Percentiles rank a stretch among this genome's conserved stretches.
Evolutionary conservation across 2,113 vertebrate genomes (phyloP).

Genomic region (Laticauda colubrina): DNA sequence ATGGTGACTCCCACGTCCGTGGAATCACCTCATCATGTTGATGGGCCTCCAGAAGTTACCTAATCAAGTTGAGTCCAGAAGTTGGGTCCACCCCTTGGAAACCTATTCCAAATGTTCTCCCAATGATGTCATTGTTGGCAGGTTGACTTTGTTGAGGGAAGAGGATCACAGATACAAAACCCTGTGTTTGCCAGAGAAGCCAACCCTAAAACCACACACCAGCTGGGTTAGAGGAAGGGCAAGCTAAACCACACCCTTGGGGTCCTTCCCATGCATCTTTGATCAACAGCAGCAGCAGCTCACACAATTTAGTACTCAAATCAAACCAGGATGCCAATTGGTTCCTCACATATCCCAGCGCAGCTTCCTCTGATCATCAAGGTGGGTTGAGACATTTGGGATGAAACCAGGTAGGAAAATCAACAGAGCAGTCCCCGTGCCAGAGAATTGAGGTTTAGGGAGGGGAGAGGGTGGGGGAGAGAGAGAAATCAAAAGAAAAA

Average conservation of each 20-base stretch:
- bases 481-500: slow-evolving; percentile 36
- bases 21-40: too few species aligned
- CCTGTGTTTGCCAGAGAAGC: background rate
- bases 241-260: background rate
- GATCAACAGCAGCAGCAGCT: background rate
- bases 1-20: too few species aligned
- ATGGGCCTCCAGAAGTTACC: background rate
- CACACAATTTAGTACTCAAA: slow-evolving; percentile 53
- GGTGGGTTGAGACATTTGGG: slow-evolving; percentile 65
- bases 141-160: background rate
- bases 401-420: slow-evolving; percentile 70
- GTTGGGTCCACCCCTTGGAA: background rate
- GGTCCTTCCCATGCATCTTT: slow-evolving; percentile 13
- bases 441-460: slow-evolving; percentile 47
- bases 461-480: background rate
- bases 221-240: background rate
- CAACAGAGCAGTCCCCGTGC: slow-evolving; percentile 46
- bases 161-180: background rate
- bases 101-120: background rate
- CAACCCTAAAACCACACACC: background rate
- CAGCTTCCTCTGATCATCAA: slow-evolving; percentile 91
- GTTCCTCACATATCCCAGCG: slow-evolving; percentile 99
- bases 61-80: background rate
- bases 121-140: background rate
- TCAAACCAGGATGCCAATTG: slow-evolving; percentile 40